These are phyloP conservation scores for Myopa testacea DNA, from an alignment of 2,888 invertebrate species.

Conservation along the genomic window DNA sequence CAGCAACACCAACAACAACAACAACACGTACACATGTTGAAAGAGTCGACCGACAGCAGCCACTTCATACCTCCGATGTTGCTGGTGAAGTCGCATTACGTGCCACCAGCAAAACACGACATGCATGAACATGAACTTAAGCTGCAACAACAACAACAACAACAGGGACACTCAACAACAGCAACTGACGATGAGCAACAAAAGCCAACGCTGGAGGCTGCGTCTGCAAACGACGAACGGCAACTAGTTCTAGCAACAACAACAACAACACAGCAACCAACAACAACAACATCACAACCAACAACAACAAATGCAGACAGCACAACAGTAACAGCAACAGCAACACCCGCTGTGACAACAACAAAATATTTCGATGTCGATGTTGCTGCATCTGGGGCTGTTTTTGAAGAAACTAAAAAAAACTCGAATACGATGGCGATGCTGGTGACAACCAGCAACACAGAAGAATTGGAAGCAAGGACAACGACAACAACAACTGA, in stretches of 20 bases:
- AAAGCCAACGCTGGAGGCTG: not conserved
- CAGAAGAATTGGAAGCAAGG: not conserved
- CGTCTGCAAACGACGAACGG: not conserved
- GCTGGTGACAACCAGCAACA: not conserved
- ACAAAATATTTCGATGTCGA: too few relatives aligned
- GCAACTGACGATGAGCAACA: constrained; percentile 22
- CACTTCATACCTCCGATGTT: constrained; percentile 69
- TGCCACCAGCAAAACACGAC: constrained; percentile 61
- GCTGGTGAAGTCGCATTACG: constrained; percentile 67
- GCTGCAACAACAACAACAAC: constrained; percentile 36
- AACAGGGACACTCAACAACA: constrained; percentile 38
- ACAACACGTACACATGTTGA: constrained; percentile 58
- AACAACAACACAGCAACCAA: not conserved
- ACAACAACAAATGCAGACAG: constrained; percentile 42
- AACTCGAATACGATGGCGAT: not conserved
- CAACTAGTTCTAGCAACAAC: constrained; percentile 42
- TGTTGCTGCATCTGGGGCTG: too few relatives aligned
- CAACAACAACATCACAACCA: constrained; percentile 13
- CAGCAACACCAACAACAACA: constrained; percentile 59
- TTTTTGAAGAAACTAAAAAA: not conserved
- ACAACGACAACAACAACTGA: constrained; percentile 3
- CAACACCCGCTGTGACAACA: constrained; percentile 5
- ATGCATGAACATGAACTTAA: constrained; percentile 44
- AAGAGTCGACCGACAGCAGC: constrained; percentile 64
- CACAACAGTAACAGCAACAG: constrained; percentile 28